These are phyloP conservation scores for Leptinotarsa juncta DNA, from an alignment of 2,888 invertebrate species.

Conservation along the genomic window DNA sequence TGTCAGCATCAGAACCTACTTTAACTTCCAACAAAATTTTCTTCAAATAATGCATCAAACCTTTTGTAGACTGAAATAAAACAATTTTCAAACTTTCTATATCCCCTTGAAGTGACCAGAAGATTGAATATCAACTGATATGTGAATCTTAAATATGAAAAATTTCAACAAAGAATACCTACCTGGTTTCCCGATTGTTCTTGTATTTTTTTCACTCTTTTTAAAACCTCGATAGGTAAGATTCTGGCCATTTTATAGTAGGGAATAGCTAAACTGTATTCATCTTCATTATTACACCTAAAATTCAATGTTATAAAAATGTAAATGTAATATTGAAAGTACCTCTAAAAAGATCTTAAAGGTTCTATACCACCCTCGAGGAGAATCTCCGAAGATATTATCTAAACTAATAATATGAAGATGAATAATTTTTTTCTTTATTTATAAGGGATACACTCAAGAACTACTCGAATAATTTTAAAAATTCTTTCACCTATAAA, in stretches of 20 bases:
- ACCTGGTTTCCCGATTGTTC: conserved; percentile 61
- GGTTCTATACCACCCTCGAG: no score
- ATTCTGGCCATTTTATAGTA: conserved; percentile 71
- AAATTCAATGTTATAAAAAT: neutral
- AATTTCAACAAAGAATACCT: conserved; percentile 23
- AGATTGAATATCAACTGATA: no score
- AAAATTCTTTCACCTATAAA: no score
- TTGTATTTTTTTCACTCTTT: conserved; percentile 62
- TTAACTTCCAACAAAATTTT: conserved; percentile 63
- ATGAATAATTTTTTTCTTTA: no score
- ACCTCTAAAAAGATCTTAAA: no score
- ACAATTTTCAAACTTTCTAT: neutral
- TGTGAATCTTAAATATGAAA: no score
- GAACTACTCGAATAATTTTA: no score
- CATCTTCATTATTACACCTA: conserved; percentile 58
- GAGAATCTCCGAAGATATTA: no score
- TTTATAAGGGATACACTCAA: no score
- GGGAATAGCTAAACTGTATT: conserved; percentile 65
- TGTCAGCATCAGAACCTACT: conserved; percentile 66
- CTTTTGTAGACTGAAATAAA: conserved; percentile 59
- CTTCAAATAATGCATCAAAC: conserved; percentile 62
- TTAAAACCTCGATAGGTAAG: conserved; percentile 67
- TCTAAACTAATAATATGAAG: no score
- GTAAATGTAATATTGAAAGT: no score
- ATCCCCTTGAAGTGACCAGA: no score